phyloP scores from a whole-genome alignment of 2,113 vertebrate genomes.

The Bothrops jararaca region DNA sequence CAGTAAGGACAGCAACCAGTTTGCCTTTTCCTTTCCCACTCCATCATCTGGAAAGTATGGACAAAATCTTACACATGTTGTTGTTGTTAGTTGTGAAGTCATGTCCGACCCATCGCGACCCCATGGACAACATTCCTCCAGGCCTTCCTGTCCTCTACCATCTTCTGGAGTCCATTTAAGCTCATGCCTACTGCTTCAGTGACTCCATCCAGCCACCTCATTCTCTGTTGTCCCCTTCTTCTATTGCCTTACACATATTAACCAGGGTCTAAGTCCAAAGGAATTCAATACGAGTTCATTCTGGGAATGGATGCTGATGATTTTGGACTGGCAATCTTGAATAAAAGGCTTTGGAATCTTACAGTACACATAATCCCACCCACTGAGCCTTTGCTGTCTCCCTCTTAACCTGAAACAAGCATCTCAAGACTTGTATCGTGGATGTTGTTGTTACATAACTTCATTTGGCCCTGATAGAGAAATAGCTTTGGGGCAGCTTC shows the following conservation, averaged over 20 bases:
- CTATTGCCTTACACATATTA: neutral
- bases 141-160: too few relatives aligned
- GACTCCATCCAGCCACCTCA: too few relatives aligned
- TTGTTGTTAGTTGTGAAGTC: too few relatives aligned
- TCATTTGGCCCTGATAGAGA: neutral
- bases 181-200: too few relatives aligned
- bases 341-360: neutral
- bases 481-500: neutral
- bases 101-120: too few relatives aligned
- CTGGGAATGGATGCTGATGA: too few relatives aligned
- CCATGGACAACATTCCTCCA: too few relatives aligned
- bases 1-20: neutral
- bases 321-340: neutral
- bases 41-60: neutral
- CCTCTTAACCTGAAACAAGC: neutral
- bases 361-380: too few relatives aligned
- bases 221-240: too few relatives aligned
- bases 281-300: neutral
- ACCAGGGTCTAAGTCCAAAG: neutral
- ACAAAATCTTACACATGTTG: neutral
- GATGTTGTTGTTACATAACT: neutral
- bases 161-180: too few relatives aligned
- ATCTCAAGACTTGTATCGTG: neutral
- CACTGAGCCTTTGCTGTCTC: neutral
- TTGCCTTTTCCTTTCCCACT: neutral